phyloP scores from a whole-genome alignment of 2,113 vertebrate species.

The Syngnathus scovelli region DNA sequence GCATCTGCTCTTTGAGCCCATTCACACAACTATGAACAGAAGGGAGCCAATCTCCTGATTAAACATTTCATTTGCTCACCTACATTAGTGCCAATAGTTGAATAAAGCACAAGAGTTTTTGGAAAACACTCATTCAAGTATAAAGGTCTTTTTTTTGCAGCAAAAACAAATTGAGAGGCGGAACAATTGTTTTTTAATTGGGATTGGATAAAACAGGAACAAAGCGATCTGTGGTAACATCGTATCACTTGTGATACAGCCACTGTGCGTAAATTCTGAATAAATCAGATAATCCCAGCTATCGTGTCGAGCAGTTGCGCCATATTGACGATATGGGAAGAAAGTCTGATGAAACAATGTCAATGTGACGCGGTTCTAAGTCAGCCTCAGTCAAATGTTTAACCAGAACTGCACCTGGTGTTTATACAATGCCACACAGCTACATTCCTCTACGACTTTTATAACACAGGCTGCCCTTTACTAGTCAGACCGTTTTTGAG shows the following conservation, averaged over 20 bases:
- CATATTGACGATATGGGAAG: background rate
- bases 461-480: slow-evolving; percentile 3
- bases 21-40: slow-evolving; percentile 4
- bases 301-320: background rate
- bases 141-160: background rate
- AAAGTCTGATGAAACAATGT: background rate
- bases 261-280: background rate
- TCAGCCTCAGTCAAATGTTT: slow-evolving; percentile 13
- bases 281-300: background rate
- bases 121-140: background rate
- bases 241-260: background rate
- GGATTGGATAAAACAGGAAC: background rate
- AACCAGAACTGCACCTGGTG: slow-evolving; percentile 16
- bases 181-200: background rate
- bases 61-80: slow-evolving; percentile 1
- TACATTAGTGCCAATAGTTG: background rate
- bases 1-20: slow-evolving; percentile 1
- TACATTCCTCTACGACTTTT: slow-evolving; percentile 12
- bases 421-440: slow-evolving; percentile 9
- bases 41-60: background rate
- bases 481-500: background rate
- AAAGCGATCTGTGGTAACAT: background rate
- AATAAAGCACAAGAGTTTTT: background rate
- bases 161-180: background rate
- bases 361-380: background rate